phyloP scores from a whole-genome alignment of 2,797 vertebrate genomes.

The Manis crassicaudata region DNA sequence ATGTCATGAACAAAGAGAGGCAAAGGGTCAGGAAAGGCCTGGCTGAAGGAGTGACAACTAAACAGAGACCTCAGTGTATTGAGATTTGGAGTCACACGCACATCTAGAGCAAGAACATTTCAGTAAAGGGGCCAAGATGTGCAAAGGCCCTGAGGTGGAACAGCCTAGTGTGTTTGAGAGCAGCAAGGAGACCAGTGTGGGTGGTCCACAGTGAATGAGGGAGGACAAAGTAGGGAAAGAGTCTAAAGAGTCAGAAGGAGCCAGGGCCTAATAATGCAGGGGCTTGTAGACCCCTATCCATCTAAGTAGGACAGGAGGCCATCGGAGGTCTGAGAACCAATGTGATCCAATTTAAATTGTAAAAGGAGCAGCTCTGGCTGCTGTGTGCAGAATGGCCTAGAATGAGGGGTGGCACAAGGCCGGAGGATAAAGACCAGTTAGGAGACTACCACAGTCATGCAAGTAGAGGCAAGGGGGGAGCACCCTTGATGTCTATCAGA shows the following conservation, averaged over 20 bases:
- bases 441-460: not conserved
- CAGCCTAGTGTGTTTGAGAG: not conserved
- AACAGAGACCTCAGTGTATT: not conserved
- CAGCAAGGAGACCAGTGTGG: not conserved
- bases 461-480: not conserved
- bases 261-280: not conserved
- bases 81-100: not conserved
- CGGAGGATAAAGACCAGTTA: no score
- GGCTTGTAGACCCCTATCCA: accelerated
- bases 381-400: not conserved
- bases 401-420: no score
- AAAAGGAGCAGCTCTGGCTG: not conserved
- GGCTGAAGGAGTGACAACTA: no score
- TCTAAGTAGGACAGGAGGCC: not conserved
- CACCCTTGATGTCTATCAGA: not conserved
- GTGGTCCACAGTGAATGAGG: not conserved
- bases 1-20: no score
- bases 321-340: not conserved
- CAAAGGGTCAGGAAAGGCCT: not conserved
- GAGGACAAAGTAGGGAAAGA: not conserved
- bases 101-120: not conserved
- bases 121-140: accelerated
- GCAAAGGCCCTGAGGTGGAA: not conserved
- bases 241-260: not conserved
- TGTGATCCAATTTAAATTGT: not conserved